Base-by-base conservation (phyloP, 2,888 invertebrate genomes). In the Papilio elwesi region DNA sequence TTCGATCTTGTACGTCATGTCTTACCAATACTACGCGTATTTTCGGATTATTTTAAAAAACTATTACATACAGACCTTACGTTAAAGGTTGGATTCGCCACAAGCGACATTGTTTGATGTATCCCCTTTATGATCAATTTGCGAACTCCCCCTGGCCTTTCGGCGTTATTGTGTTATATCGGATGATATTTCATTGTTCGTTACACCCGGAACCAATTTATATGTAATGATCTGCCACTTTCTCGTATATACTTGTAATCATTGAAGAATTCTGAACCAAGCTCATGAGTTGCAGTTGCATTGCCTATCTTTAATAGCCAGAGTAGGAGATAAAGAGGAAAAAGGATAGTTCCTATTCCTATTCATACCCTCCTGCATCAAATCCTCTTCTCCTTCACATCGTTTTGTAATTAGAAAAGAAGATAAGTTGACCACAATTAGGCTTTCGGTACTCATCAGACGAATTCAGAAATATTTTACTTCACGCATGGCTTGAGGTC, bases 131-230 rank as follows among this genome's bases (percentile, higher is more conserved):
- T 55, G 26, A 43, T 59, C 43, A 59, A 59, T 59, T 43, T n/a
- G 43, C 38, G n/a, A 43, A 43, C n/a, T 59, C 38, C 43, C 59
- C n/a, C n/a, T 4, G 7, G 38, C 59, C 59, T 38, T 15, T 59
- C 43, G 43, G 15, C n/a, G 43, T 43, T 59, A 59, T 59, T 38
- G 8, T 57, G 26, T 38, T 59, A 36, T 10, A 12, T 0, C n/a
- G 15, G 10, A 49, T 49, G 48, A 43, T 59, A 10, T 8, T 43
- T 43, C 43, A 43, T 59, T 43, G 43, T 43, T 10, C 36, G n/a
- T 36, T 59, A 59, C n/a, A 43, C n/a, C n/a, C 38, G 38, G 59
- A 43, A 59, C n/a, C n/a, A 59, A 59, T 59, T 59, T 59, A 43
- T 59, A 38, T 38, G 59, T 59, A 43, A 59, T 59, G 43, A 43